phyloP scores from a whole-genome alignment of 1,140 invertebrate genomes.

The Trypoxylus dichotomus region DNA sequence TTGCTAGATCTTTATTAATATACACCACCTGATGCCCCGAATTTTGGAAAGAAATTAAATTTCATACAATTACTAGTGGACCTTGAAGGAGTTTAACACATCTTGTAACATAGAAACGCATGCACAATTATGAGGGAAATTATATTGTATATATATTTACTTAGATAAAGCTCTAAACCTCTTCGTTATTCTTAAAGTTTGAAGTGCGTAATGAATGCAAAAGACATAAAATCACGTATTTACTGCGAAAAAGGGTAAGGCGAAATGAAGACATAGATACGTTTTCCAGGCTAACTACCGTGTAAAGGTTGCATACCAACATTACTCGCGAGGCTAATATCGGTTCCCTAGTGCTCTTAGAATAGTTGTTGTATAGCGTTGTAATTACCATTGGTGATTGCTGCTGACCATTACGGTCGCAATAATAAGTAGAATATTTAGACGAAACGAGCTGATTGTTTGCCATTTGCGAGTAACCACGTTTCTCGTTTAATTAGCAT shows the following conservation, averaged over 20 bases:
- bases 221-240: not conserved
- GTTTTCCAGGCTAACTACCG: not conserved
- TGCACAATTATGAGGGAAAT: too few species aligned
- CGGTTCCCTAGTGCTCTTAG: not conserved
- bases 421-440: constrained; percentile 4
- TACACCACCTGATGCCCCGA: too few species aligned
- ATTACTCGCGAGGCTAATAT: not conserved
- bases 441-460: not conserved
- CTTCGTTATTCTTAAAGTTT: too few species aligned
- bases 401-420: not conserved
- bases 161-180: too few species aligned
- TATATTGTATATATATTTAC: too few species aligned
- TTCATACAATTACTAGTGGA: too few species aligned
- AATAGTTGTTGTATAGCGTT: not conserved
- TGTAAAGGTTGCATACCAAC: not conserved
- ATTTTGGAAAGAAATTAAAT: too few species aligned
- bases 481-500: not conserved
- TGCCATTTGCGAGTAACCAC: not conserved
- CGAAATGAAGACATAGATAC: not conserved
- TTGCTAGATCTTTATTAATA: too few species aligned
- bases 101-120: too few species aligned
- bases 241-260: not conserved
- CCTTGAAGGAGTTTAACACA: too few species aligned
- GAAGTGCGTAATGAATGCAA: not conserved
- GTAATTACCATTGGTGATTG: constrained; percentile 2